These are phyloP conservation scores for Dryomyza anilis DNA, from an alignment of 2,888 invertebrate genomes.

Conservation along the genomic window DNA sequence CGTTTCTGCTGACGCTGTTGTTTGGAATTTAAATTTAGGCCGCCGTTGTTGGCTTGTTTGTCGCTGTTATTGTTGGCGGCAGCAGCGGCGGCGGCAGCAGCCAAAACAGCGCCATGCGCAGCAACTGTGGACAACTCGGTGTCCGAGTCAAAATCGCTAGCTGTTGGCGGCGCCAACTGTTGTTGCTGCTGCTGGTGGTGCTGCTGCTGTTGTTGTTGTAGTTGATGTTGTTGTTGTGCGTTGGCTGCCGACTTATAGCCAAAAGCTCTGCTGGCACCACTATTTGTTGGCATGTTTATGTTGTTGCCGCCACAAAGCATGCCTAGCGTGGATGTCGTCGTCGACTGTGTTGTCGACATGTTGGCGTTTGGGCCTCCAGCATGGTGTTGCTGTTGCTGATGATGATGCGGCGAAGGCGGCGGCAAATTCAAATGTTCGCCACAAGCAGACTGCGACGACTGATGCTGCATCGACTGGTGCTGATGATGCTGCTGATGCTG, in stretches of 20 bases:
- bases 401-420: slow-evolving; percentile 45
- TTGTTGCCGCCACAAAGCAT: slow-evolving; percentile 31
- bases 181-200: slow-evolving; percentile 34
- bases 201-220: no score
- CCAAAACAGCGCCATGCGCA: slow-evolving; percentile 45
- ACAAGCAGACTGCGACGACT: slow-evolving; percentile 13
- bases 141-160: slow-evolving; percentile 58
- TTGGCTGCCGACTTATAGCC: slow-evolving; percentile 23
- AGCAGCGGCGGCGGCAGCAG: slow-evolving; percentile 37
- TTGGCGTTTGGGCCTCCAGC: slow-evolving; percentile 22
- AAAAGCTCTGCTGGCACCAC: slow-evolving; percentile 5
- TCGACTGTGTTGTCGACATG: slow-evolving; percentile 34
- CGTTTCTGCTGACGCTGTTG: slow-evolving; percentile 73
- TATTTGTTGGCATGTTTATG: slow-evolving; percentile 20
- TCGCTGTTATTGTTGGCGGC: slow-evolving; percentile 38
- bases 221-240: slow-evolving; percentile 33
- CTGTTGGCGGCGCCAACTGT: slow-evolving; percentile 39
- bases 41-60: slow-evolving; percentile 43
- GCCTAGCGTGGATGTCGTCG: slow-evolving; percentile 27
- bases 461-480: slow-evolving; percentile 16
- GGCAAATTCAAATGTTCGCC: slow-evolving; percentile 43
- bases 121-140: slow-evolving; percentile 56
- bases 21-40: slow-evolving; percentile 53
- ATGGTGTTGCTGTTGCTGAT: slow-evolving; percentile 36
- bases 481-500: no score